Percentiles rank a stretch among this genome's conserved stretches.
Evolutionary conservation across 2,888 invertebrate species (phyloP).

Genomic region (Psylliodes chrysocephalus): DNA sequence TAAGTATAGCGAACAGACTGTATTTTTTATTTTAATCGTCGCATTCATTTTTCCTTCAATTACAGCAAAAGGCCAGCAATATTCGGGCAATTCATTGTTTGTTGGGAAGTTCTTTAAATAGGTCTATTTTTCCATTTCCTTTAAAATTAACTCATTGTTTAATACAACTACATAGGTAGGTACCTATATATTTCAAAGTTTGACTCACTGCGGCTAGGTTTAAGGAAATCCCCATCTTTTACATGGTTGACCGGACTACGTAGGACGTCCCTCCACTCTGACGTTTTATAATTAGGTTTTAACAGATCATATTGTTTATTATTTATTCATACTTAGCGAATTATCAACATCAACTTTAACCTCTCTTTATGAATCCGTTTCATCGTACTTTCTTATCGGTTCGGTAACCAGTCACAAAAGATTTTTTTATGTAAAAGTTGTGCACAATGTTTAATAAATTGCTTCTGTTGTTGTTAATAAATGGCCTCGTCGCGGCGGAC

Average conservation of each 20-base stretch:
- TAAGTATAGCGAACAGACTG: too few species aligned
- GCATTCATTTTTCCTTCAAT: too few species aligned
- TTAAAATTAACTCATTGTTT: too few species aligned
- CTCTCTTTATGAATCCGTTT: not conserved
- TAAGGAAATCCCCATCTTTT: too few species aligned
- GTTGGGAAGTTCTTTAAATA: too few species aligned
- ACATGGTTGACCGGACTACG: not conserved
- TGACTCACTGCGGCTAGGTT: too few species aligned
- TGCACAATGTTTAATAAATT: not conserved
- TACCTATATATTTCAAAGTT: too few species aligned
- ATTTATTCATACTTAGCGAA: not conserved
- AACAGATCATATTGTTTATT: not conserved
- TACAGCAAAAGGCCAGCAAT: too few species aligned
- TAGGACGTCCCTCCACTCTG: not conserved
- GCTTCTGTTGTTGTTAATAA: not conserved
- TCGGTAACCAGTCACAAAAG: not conserved
- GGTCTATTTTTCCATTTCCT: too few species aligned
- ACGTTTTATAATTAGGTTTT: not conserved
- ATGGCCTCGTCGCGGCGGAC: not conserved
- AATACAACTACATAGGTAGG: too few species aligned
- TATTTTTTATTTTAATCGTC: too few species aligned
- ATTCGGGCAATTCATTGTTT: too few species aligned
- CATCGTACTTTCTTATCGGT: not conserved
- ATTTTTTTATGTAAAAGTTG: not conserved
- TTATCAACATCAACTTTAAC: slow-evolving; percentile 1